Evolutionary conservation across 2,888 invertebrate species (phyloP), one percentile per base, ranked within the genome.

Genomic region (Ptychoptera albimana): DNA sequence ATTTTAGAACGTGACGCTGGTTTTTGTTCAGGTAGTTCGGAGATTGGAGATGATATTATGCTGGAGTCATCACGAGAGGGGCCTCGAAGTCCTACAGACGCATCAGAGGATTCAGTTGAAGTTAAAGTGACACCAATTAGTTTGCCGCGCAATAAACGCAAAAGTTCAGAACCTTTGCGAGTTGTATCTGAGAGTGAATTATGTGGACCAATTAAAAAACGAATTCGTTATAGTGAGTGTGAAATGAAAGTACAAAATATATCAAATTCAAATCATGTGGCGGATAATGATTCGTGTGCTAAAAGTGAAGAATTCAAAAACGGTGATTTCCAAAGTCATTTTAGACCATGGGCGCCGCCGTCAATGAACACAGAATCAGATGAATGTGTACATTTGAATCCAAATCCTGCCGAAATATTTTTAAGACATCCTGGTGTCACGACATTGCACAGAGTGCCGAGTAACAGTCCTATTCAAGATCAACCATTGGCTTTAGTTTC

Each of bases 151-250:
- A 76, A 76, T 56, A 81, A 82, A 59, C 65, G 81, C 46, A 82
- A 82, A 60, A 68, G 76, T 47, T 71, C 74, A 14, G 79, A 79
- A 48, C 77, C 83, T 1, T 66, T 73, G 39, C 79, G 78, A 54
- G 69, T 79, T 5, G 67, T 72, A 10, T 60, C 64, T 39, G 63
- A 69, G 34, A 58, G 62, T 13, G 67, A 67, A 45, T 52, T 60
- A 54, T 58, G 70, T 50, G 68, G 72, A 2, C 82, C 84, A 0
- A 69, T 80, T 0, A 80, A 83, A 60, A 85, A 85, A 58, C 71
- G 82, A 37, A 74, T 78, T 57, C 74, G 79, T 30, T 69, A 75
- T 5, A 13, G 23, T 23, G 23, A 13, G 12, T n/a, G n/a, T 8
- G 13, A 13, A 36, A 36, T 36, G 13, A 12, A 13, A 12, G 13